Conservation (phyloP, 2,797 vertebrate genomes). For the Phrynocephalus forsythii region DNA sequence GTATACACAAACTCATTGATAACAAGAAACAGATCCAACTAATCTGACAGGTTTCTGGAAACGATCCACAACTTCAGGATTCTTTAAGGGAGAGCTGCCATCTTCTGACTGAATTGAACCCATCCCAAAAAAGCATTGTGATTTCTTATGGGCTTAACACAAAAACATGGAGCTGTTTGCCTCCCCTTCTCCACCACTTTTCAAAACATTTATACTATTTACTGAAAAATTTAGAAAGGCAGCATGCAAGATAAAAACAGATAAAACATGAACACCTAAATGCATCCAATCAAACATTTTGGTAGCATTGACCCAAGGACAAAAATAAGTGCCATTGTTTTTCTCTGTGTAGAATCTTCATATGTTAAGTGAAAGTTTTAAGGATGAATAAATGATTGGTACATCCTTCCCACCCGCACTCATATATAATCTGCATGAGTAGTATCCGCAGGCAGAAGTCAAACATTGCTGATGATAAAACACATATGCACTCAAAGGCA, state of each 20-base stretch:
- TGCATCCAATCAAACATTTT: not conserved
- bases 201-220: not conserved
- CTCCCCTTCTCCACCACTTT: not conserved
- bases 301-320: no score
- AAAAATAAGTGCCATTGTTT: not conserved
- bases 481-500: not conserved
- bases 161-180: not conserved
- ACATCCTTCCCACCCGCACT: no score
- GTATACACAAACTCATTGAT: slow-evolving; percentile 70
- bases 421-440: no score
- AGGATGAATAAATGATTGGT: not conserved
- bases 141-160: not conserved
- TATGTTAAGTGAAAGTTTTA: not conserved
- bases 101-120: slow-evolving; percentile 66
- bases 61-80: slow-evolving; percentile 47
- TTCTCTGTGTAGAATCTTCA: not conserved
- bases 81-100: slow-evolving; percentile 65
- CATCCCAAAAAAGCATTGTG: slow-evolving; percentile 13
- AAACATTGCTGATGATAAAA: not conserved
- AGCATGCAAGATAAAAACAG: not conserved
- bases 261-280: not conserved
- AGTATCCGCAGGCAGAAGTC: no score
- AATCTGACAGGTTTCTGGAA: slow-evolving; percentile 69
- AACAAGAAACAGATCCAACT: slow-evolving; percentile 73
- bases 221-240: not conserved